phyloP scores from a whole-genome alignment of 2,113 vertebrate species.

The Apodemus speciosus region DNA sequence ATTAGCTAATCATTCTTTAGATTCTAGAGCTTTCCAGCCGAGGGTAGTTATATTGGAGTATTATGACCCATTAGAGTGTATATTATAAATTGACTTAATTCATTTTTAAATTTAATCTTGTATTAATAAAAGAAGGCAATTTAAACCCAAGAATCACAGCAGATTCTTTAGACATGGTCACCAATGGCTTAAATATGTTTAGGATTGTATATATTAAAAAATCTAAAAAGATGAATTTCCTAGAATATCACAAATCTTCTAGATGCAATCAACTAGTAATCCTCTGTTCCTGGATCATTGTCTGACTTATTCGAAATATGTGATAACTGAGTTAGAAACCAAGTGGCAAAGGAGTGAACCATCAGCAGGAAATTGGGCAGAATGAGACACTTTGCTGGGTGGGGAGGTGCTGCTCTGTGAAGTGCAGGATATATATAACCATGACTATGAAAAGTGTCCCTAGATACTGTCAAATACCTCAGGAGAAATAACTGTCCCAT shows the following conservation, averaged over 20 bases:
- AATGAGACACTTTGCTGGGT: neutral
- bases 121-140: conserved; percentile 57
- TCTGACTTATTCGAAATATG: neutral
- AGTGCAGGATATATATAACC: accelerated
- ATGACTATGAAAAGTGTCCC: neutral
- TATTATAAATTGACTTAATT: conserved; percentile 65
- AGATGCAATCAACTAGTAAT: neutral
- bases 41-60: neutral
- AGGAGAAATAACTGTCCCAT: accelerated
- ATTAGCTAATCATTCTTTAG: conserved; percentile 59
- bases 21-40: conserved; percentile 31
- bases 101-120: conserved; percentile 67
- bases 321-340: neutral
- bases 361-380: accelerated
- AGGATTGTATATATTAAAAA: neutral
- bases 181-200: neutral
- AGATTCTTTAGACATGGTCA: conserved; percentile 36
- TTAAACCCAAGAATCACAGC: conserved; percentile 52
- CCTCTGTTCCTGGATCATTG: neutral
- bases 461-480: neutral
- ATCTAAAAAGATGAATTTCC: neutral
- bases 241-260: neutral
- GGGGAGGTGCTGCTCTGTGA: accelerated
- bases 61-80: conserved; percentile 42
- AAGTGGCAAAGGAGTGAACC: neutral